Percentiles rank a stretch among this genome's conserved stretches.
phyloP scores from a whole-genome alignment of 2,797 vertebrate species.

The Sciurus carolinensis region DNA sequence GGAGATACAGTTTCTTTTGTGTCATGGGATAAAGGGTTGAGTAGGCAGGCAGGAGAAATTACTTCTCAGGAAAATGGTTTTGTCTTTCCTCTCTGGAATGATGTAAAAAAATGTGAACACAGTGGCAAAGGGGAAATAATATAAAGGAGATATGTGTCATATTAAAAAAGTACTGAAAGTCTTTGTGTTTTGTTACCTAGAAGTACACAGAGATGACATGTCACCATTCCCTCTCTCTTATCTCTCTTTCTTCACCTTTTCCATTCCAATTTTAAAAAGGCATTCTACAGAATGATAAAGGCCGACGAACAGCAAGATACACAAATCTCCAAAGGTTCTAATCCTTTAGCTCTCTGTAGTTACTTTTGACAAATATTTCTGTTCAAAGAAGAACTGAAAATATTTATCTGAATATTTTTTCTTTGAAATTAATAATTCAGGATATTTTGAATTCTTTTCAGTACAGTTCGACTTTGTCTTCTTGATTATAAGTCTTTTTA shows the following conservation, averaged over 20 bases:
- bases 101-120: not conserved
- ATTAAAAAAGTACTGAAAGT: not conserved
- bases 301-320: not conserved
- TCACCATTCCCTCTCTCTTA: conserved; percentile 31
- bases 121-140: not conserved
- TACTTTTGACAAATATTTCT: not conserved
- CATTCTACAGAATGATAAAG: conserved; percentile 7
- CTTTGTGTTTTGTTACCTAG: not conserved
- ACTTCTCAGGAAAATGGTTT: not conserved
- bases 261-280: conserved; percentile 39
- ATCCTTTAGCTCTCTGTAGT: not conserved
- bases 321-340: conserved; percentile 28
- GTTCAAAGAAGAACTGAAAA: not conserved
- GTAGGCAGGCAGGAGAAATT: not conserved
- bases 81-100: conserved; percentile 24
- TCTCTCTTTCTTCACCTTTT: conserved; percentile 57
- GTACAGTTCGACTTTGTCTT: not conserved
- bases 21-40: not conserved
- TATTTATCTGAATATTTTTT: not conserved
- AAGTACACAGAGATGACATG: not conserved
- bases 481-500: not conserved
- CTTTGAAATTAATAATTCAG: not conserved
- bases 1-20: not conserved
- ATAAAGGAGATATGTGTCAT: not conserved
- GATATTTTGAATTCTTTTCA: not conserved